A percentile compares a stretch with the other conserved stretches of the same genome.
Conservation (phyloP, 2,888 invertebrate genomes). For the Callinectes sapidus region DNA sequence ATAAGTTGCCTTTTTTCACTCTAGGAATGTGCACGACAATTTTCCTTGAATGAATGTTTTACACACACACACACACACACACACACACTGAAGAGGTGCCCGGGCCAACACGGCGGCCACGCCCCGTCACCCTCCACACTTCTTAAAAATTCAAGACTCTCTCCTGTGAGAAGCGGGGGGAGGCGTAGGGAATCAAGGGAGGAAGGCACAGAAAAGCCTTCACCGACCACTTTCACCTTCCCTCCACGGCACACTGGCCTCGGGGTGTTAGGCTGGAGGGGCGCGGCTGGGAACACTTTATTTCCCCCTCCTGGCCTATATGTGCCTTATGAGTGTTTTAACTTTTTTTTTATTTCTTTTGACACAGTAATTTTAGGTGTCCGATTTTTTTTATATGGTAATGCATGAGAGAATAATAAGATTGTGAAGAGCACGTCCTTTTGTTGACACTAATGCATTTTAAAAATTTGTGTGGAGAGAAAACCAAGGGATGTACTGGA, state of each 20-base stretch:
- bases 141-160: neutral
- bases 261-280: neutral
- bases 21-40: neutral
- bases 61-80: slow-evolving; percentile 24
- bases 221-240: neutral
- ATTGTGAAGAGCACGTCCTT: too few species aligned
- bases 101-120: neutral
- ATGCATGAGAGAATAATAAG: too few species aligned
- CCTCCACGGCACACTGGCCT: neutral
- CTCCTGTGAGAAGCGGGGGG: neutral
- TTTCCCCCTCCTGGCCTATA: neutral
- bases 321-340: too few species aligned
- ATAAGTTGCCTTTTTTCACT: neutral
- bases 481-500: too few species aligned
- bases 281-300: neutral
- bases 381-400: too few species aligned
- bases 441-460: too few species aligned
- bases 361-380: too few species aligned
- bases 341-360: too few species aligned
- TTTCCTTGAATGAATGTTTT: neutral
- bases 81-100: neutral
- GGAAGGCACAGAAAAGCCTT: neutral
- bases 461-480: too few species aligned
- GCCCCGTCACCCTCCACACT: neutral
- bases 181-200: slow-evolving; percentile 9